Percentiles rank a stretch among this genome's conserved stretches.
These are phyloP conservation scores for Fregetta grallaria DNA, from an alignment of 2,113 vertebrate genomes.

Conservation along the genomic window DNA sequence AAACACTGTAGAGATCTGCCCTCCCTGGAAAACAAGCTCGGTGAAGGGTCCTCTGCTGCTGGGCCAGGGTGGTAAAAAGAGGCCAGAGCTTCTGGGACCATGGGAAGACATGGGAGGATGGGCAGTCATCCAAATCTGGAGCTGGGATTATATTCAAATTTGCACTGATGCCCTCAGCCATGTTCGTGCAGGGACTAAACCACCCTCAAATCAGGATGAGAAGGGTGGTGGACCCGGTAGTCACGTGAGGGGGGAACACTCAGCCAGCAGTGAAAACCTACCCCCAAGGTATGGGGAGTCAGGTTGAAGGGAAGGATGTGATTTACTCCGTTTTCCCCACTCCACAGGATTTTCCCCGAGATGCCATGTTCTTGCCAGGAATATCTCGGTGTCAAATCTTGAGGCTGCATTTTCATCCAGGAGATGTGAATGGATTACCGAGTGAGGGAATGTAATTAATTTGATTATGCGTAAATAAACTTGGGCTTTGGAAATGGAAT, in stretches of 20 bases:
- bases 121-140: not conserved
- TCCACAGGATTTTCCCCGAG: not conserved
- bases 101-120: not conserved
- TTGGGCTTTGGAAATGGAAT: constrained; percentile 40
- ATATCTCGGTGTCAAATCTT: not conserved
- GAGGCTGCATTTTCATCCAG: constrained; percentile 28
- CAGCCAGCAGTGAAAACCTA: not conserved
- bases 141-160: not conserved
- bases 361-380: not conserved
- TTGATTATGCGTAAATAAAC: constrained; percentile 72
- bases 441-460: constrained; percentile 80
- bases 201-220: not conserved
- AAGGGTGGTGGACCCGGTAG: rapidly evolving
- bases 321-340: not conserved
- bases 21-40: not conserved
- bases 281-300: not conserved
- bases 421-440: constrained; percentile 71
- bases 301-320: not conserved
- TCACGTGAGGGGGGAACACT: not conserved
- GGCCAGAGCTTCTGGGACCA: not conserved
- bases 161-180: not conserved
- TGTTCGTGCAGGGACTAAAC: not conserved
- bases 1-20: not conserved
- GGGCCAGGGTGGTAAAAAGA: not conserved
- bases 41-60: not conserved